Conservation (phyloP, 2,888 invertebrate species). For the Resseliella maxima region DNA sequence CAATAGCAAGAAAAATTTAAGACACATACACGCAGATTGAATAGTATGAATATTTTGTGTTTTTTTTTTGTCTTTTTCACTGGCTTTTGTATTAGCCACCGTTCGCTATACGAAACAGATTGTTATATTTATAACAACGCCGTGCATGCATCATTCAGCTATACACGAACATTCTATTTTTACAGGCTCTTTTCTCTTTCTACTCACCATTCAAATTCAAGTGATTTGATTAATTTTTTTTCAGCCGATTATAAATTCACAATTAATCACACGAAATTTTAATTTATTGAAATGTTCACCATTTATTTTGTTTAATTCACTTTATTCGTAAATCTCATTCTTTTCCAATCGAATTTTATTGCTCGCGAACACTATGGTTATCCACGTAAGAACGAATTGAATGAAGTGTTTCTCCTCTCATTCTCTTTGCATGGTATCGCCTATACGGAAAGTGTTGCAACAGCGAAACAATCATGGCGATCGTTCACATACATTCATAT, state of each 20-base stretch:
- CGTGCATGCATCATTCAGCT: constrained; percentile 17
- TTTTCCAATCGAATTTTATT: constrained; percentile 26
- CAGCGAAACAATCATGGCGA: constrained; percentile 48
- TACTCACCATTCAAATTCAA: constrained; percentile 23
- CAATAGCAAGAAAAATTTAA: background rate
- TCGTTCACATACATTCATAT: background rate
- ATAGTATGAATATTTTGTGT: constrained; percentile 7
- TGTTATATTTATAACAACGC: constrained; percentile 48
- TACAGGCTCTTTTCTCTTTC: background rate
- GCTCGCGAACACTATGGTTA: constrained; percentile 30
- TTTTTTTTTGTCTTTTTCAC: background rate
- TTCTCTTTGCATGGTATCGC: constrained; percentile 20
- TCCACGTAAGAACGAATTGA: constrained; percentile 53
- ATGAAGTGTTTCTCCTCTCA: constrained; percentile 55
- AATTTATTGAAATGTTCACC: background rate
- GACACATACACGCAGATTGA: constrained; percentile 14
- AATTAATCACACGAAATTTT: background rate
- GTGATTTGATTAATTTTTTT: constrained; percentile 15
- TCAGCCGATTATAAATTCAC: no score
- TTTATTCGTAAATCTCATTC: constrained; percentile 25
- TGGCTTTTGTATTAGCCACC: background rate
- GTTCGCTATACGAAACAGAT: constrained; percentile 28
- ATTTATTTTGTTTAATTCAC: constrained; percentile 1
- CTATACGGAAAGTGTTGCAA: constrained; percentile 53
- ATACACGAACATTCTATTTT: constrained; percentile 12